Conservation (phyloP, 2,113 vertebrate genomes). For the Melierax canorus region DNA sequence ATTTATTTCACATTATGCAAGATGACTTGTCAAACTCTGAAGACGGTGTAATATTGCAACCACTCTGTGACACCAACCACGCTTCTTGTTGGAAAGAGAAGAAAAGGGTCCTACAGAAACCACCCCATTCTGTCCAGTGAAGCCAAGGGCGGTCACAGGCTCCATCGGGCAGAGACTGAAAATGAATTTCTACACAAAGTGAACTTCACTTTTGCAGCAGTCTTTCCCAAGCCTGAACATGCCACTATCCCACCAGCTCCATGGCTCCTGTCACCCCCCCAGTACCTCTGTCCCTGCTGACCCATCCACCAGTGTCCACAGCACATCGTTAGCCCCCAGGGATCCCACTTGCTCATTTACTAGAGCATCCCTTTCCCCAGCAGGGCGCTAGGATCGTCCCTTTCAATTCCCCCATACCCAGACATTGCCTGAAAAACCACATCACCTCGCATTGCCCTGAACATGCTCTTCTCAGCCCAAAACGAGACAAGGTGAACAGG, state of each 20-base stretch:
- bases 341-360: not conserved
- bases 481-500: fast-evolving
- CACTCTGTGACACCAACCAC: fast-evolving
- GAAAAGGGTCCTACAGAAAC: not conserved
- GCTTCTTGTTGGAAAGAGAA: not conserved
- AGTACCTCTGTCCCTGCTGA: not conserved
- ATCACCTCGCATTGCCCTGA: not conserved
- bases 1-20: not conserved
- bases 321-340: fast-evolving
- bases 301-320: not conserved
- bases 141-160: not conserved
- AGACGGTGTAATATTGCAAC: not conserved
- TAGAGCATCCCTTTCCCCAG: not conserved
- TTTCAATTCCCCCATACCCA: not conserved
- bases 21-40: not conserved
- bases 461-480: not conserved
- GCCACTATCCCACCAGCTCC: fast-evolving
- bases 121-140: fast-evolving
- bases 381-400: fast-evolving
- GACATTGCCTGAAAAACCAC: not conserved
- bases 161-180: fast-evolving
- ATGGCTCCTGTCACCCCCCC: not conserved
- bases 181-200: fast-evolving
- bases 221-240: not conserved
- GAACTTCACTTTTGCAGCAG: not conserved